Evolutionary conservation across 2,797 vertebrate species (phyloP).

Genomic region (Acrossocheilus fasciatus): DNA sequence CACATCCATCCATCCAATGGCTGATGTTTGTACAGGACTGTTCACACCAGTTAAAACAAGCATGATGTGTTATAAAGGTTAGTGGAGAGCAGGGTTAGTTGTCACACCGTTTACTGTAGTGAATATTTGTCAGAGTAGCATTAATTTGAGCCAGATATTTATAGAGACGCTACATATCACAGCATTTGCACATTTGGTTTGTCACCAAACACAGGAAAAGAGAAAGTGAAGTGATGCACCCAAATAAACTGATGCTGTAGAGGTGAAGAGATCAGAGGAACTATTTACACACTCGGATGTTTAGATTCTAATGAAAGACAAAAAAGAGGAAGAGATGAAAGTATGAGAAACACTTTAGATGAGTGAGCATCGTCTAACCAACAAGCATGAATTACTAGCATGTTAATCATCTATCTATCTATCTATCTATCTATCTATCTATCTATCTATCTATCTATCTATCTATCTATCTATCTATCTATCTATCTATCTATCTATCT

Average conservation of each 20-base stretch:
- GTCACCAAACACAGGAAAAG: neutral
- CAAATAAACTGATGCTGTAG: neutral
- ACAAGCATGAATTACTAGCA: no score
- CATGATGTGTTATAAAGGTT: neutral
- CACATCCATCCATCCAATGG: neutral
- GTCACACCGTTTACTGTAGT: neutral
- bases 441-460: no score
- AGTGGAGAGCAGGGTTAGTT: neutral
- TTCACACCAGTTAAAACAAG: neutral
- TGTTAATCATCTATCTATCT: neutral
- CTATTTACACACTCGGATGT: neutral
- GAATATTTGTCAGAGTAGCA: neutral
- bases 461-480: no score
- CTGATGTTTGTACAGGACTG: neutral
- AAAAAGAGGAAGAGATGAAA: neutral
- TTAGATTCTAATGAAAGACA: neutral
- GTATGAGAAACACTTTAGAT: no score
- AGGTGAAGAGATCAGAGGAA: neutral
- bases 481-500: neutral
- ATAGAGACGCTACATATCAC: neutral
- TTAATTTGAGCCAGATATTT: neutral
- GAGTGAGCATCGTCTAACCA: no score
- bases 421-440: neutral
- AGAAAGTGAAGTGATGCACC: neutral
- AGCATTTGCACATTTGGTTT: neutral